Evolutionary conservation across 2,888 invertebrate genomes (phyloP), one percentile per base, ranked within the genome.

Genomic region (Pyrrhosoma nymphula): DNA sequence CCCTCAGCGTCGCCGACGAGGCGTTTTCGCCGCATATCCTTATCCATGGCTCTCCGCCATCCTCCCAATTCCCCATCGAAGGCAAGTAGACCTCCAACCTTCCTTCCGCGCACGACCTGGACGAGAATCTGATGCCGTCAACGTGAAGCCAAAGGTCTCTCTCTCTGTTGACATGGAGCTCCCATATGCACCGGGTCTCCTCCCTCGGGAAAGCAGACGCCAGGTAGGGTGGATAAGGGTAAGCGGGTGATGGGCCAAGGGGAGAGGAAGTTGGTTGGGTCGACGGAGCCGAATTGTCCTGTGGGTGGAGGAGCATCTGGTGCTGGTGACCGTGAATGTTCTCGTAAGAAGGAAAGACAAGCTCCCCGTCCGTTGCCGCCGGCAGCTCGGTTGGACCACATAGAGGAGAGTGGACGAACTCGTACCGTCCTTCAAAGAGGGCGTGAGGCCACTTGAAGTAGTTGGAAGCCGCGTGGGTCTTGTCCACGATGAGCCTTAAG

Each of bases 1-100:
- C 98, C 95, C 98, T 98, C 6, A 98, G 98, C 95, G 98, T 97
- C 14, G 96, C 96, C 55, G 90, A 91, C 16, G 98, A 98, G 0
- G 99, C 98, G 97, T 98, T 99, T 96, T 99, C 98, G 0, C 99
- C 99, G 96, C 99, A 99, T 6, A 99, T 98, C 0, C 98, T 98
- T 93, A 99, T 97, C 96, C 98, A 98, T 0, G 99, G 98, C 95
- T 98, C 98, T 96, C 82, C 98, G 96, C 47, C 98, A 97, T 95
- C 95, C 90, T 95, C 95, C 90, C 95, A 95, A 23, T 90, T 90
- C 96, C 96, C 95, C 20, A 95, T 96, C 0, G 98, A 98, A 0
- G 98, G 98, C 35, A 98, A 97, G 96, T 98, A 99, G 39, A 99
- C 98, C 96, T 99, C 99, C 90, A 99, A 98, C 96, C 98, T 98